Percentiles rank a stretch among this genome's conserved stretches.
Evolutionary conservation across 2,113 vertebrate species (phyloP).

Genomic region (Alethe diademata): DNA sequence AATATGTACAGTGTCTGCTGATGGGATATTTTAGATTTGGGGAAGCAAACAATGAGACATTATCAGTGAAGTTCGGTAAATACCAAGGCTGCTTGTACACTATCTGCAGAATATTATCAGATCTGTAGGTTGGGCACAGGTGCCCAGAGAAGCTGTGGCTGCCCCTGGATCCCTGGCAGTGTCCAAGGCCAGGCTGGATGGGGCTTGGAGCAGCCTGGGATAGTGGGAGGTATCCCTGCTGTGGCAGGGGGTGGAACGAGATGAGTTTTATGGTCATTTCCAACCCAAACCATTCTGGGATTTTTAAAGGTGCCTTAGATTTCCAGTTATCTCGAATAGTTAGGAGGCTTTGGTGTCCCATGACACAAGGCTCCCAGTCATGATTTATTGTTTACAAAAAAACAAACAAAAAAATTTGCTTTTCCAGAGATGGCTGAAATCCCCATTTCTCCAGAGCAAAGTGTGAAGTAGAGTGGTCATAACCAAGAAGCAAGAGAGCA

Average conservation of each 20-base stretch:
- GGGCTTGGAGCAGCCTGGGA: background rate
- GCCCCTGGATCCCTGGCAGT: background rate
- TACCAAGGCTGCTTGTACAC: background rate
- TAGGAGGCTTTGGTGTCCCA: background rate
- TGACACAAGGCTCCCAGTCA: background rate
- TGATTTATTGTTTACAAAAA: background rate
- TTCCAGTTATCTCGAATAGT: background rate
- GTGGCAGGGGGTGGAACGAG: background rate
- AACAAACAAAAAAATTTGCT: background rate
- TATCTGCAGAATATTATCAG: background rate
- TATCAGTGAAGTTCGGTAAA: background rate
- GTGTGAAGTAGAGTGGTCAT: background rate
- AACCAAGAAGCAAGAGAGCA: background rate
- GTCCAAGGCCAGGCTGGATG: rapidly evolving
- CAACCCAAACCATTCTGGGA: background rate
- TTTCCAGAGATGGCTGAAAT: background rate
- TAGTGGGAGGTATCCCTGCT: background rate
- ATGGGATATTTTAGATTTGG: background rate
- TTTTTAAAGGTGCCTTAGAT: background rate
- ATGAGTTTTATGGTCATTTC: background rate
- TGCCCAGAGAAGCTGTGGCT: background rate
- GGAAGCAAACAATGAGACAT: background rate
- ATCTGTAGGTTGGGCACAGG: background rate
- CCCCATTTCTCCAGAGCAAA: background rate
- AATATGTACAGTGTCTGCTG: background rate